These are phyloP conservation scores for Acanthaster planci DNA, from an alignment of 35 echinoderm and acorn worm species.

Conservation along the genomic window DNA sequence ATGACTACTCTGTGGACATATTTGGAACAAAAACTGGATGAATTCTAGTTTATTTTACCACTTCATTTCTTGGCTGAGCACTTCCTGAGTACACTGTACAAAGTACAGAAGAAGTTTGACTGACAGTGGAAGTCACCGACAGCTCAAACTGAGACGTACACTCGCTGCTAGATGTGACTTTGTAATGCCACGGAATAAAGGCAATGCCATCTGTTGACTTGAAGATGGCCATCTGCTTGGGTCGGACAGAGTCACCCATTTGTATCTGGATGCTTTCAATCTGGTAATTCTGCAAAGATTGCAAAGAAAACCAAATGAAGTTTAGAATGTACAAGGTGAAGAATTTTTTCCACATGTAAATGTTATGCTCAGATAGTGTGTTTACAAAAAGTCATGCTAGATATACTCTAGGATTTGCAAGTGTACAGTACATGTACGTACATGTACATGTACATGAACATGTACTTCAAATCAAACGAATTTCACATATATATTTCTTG, in stretches of 20 bases:
- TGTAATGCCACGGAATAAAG: slow-evolving; percentile 70
- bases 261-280: slow-evolving; percentile 74
- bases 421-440: neutral
- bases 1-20: too few species aligned
- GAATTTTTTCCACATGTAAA: too few species aligned
- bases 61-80: slow-evolving; percentile 69
- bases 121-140: slow-evolving; percentile 31
- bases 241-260: slow-evolving; percentile 92
- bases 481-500: too few species aligned
- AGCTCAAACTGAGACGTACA: slow-evolving; percentile 53
- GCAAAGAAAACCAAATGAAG: neutral
- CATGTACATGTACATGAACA: too few species aligned
- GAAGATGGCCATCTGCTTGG: slow-evolving; percentile 64
- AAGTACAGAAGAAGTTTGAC: slow-evolving; percentile 29
- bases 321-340: too few species aligned
- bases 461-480: too few species aligned
- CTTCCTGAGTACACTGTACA: slow-evolving; percentile 60
- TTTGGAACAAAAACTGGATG: too few species aligned
- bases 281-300: slow-evolving; percentile 47
- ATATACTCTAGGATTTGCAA: neutral
- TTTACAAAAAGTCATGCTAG: neutral
- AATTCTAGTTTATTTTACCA: too few species aligned
- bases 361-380: neutral
- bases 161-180: slow-evolving; percentile 57
- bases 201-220: slow-evolving; percentile 68